Evolutionary conservation across 2,113 vertebrate genomes (phyloP).

Genomic region (Nymphicus hollandicus): DNA sequence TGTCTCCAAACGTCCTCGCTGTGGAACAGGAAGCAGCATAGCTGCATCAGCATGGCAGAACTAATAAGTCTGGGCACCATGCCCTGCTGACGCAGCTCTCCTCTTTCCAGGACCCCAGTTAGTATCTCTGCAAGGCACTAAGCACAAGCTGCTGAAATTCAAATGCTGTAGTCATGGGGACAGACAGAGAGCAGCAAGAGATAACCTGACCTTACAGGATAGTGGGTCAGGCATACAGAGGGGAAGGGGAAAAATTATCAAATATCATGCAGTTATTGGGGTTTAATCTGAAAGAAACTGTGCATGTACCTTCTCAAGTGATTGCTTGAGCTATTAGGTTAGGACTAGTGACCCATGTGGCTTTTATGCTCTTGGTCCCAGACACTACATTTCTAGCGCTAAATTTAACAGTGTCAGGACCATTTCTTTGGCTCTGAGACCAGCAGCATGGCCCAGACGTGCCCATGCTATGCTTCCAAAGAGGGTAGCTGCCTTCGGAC

Average conservation of each 20-base stretch:
- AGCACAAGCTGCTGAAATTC: constrained; percentile 38
- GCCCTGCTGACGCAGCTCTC: constrained; percentile 58
- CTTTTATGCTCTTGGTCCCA: background rate
- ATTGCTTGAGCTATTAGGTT: background rate
- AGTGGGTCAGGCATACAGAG: background rate
- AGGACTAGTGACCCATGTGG: background rate
- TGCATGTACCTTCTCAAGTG: background rate
- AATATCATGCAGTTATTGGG: background rate
- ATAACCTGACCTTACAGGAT: background rate
- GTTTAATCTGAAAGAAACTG: background rate
- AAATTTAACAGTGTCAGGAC: constrained; percentile 32
- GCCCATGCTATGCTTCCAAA: background rate
- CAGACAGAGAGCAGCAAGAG: constrained; percentile 29
- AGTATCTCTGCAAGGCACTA: constrained; percentile 30
- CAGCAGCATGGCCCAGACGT: background rate
- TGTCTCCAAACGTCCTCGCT: background rate
- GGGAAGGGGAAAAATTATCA: background rate
- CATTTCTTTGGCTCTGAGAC: background rate
- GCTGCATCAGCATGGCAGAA: constrained; percentile 57
- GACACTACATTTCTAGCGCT: background rate
- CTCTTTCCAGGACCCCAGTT: constrained; percentile 37
- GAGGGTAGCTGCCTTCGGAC: background rate
- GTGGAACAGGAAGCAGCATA: constrained; percentile 31
- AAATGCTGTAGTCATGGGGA: constrained; percentile 45
- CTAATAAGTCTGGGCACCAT: constrained; percentile 37